phyloP scores from a whole-genome alignment of 2,113 vertebrate genomes.

The Alosa alosa region DNA sequence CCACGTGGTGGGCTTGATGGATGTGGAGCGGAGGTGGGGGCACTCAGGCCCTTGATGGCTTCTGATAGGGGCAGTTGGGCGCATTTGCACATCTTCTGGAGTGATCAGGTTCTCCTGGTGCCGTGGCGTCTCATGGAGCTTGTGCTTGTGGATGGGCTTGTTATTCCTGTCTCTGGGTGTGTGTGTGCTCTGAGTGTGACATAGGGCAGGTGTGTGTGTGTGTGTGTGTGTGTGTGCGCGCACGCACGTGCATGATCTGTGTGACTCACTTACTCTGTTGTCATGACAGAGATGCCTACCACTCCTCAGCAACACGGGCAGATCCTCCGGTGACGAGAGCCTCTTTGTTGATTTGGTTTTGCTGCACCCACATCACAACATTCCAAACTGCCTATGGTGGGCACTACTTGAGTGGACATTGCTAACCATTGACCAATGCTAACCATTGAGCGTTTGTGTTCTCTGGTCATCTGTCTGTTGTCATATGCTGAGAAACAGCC shows the following conservation, averaged over 20 bases:
- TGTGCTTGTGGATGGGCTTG: conserved; percentile 67
- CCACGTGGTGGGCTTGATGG: neutral
- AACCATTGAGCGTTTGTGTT: neutral
- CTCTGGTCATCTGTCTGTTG: neutral
- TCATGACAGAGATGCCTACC: neutral
- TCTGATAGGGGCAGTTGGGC: neutral
- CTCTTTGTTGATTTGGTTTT: too few species aligned
- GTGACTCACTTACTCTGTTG: neutral
- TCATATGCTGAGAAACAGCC: neutral
- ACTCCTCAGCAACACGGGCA: neutral
- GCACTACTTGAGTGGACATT: too few species aligned
- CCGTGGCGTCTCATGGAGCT: conserved; percentile 65
- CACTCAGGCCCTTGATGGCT: neutral
- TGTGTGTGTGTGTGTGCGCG: neutral
- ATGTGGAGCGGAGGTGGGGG: neutral
- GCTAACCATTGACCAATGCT: too few species aligned
- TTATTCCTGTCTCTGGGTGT: conserved; percentile 76
- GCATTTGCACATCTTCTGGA: conserved; percentile 38
- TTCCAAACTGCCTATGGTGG: too few species aligned
- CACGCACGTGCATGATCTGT: neutral
- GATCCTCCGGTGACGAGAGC: neutral
- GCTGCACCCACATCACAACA: too few species aligned
- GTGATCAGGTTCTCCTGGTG: conserved; percentile 59
- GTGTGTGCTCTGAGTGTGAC: conserved; percentile 50
- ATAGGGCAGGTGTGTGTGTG: conserved; percentile 34